A percentile compares a stretch with the other conserved stretches of the same genome.
phyloP scores from a whole-genome alignment of 1,140 invertebrate species.

The Anoplophora glabripennis region DNA sequence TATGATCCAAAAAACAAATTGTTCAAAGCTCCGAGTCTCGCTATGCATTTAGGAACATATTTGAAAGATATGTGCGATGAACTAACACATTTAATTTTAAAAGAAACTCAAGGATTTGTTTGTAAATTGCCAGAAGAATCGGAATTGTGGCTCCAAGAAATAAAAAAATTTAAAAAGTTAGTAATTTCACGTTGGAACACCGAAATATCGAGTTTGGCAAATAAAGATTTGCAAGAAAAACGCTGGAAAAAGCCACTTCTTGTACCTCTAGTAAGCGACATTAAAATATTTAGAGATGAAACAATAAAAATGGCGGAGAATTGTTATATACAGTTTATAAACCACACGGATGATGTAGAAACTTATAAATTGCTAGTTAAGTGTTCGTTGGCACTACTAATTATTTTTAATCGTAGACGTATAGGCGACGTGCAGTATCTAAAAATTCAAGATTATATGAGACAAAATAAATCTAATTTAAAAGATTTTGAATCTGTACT shows the following conservation, averaged over 20 bases:
- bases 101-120: constrained; percentile 21
- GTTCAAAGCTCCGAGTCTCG: constrained; percentile 25
- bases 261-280: constrained; percentile 26
- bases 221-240: constrained; percentile 32
- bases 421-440: constrained; percentile 34
- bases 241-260: constrained; percentile 30
- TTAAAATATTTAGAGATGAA: constrained; percentile 7
- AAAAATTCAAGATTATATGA: constrained; percentile 26
- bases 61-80: constrained; percentile 25
- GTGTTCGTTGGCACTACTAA: constrained; percentile 24
- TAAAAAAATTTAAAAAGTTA: constrained; percentile 28
- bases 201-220: constrained; percentile 27
- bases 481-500: constrained; percentile 33
- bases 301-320: constrained; percentile 8
- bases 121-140: constrained; percentile 18
- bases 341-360: background rate
- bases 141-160: constrained; percentile 13
- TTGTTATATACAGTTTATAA: background rate
- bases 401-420: constrained; percentile 32
- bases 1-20: constrained; percentile 26
- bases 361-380: constrained; percentile 11
- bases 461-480: constrained; percentile 19
- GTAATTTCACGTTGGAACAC: constrained; percentile 22
- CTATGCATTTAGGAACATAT: constrained; percentile 22
- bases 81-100: constrained; percentile 24